Evolutionary conservation across 1,140 invertebrate genomes (phyloP).

Genomic region (Zaprionus inermis): DNA sequence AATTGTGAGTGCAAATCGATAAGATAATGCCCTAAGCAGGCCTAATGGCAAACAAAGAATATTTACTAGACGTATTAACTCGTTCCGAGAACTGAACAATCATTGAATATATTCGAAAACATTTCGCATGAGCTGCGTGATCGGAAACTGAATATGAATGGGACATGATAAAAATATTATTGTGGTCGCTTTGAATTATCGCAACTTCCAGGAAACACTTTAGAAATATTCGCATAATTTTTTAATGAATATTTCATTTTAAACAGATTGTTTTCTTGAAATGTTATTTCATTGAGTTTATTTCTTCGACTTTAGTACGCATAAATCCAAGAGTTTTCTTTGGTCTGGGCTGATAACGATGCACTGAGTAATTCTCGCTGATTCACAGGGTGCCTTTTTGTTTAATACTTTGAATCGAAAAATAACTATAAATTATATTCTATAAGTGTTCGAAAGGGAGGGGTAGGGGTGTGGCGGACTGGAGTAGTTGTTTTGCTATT

Average conservation of each 20-base stretch:
- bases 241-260: not conserved
- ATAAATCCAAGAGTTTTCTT: not conserved
- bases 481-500: not conserved
- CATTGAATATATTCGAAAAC: conserved; percentile 5
- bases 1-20: conserved; percentile 17
- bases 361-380: conserved; percentile 20
- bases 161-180: conserved; percentile 6
- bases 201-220: not conserved
- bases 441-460: not conserved
- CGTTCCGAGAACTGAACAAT: conserved; percentile 39
- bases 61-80: conserved; percentile 39
- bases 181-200: not conserved
- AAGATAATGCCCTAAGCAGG: conserved; percentile 38
- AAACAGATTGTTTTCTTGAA: not conserved
- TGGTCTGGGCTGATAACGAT: conserved; percentile 10
- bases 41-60: conserved; percentile 39
- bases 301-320: conserved; percentile 7
- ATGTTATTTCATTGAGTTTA: not conserved
- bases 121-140: not conserved
- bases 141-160: not conserved
- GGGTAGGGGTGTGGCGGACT: not conserved
- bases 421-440: not conserved
- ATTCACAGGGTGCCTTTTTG: not conserved
- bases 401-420: not conserved
- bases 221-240: not conserved